A percentile compares a stretch with the other conserved stretches of the same genome.
These are phyloP conservation scores for Sebastes kiyomatsui DNA, from an alignment of 2,797 vertebrate genomes.

Conservation along the genomic window DNA sequence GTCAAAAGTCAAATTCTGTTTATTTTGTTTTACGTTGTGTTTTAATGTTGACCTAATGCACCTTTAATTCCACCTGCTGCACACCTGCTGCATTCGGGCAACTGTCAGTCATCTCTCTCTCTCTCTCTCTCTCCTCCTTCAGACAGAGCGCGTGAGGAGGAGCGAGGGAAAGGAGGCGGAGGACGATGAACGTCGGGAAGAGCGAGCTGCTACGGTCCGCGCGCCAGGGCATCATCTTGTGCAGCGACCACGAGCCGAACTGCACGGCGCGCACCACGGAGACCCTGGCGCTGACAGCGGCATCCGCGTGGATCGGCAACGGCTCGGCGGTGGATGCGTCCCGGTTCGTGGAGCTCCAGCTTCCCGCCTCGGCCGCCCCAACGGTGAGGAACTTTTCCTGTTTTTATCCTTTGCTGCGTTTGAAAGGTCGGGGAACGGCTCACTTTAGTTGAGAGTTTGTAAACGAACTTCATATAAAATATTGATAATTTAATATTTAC, in stretches of 20 bases:
- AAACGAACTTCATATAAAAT: neutral
- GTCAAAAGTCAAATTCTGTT: neutral
- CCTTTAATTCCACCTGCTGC: neutral
- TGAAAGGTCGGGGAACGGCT: neutral
- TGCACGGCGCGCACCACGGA: constrained; percentile 40
- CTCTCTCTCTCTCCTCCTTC: neutral
- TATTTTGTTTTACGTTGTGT: neutral
- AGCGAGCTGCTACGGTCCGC: constrained; percentile 12
- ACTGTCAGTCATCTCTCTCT: neutral
- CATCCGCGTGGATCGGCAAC: constrained; percentile 41
- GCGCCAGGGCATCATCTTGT: constrained; percentile 35
- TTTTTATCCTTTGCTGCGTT: neutral
- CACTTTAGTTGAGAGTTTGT: too few relatives aligned
- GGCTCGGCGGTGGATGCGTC: constrained; percentile 28
- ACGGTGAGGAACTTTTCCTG: constrained; percentile 54
- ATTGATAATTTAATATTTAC: neutral
- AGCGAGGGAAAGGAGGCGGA: neutral
- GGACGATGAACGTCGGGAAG: constrained; percentile 32
- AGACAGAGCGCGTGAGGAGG: neutral
- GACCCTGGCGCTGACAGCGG: constrained; percentile 22
- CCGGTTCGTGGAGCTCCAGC: constrained; percentile 34
- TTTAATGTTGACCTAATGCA: neutral
- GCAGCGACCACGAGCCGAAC: constrained; percentile 27
- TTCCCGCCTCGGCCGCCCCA: constrained; percentile 20
- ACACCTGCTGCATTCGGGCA: neutral